Conservation (phyloP, 2,888 invertebrate species). For the Spatulosminthurus flaviceps region DNA sequence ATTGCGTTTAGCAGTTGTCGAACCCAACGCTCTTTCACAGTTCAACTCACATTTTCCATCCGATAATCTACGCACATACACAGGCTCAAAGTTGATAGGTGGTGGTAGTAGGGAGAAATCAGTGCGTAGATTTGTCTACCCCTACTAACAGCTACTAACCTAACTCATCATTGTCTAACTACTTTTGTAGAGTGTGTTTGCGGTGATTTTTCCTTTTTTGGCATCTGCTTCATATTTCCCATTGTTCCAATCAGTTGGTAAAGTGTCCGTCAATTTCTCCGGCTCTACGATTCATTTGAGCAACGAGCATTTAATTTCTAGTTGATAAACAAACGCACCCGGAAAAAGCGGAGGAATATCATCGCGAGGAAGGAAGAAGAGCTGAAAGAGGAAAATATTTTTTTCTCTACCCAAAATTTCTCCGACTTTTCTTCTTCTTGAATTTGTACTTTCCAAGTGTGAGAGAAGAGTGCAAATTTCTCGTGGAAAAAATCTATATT, state of each 20-base stretch:
- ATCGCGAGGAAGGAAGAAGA: no score
- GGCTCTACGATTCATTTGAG: constrained; percentile 15
- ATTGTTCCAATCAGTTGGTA: background rate
- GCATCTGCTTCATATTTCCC: constrained; percentile 10
- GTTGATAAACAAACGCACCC: no score
- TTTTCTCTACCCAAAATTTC: no score
- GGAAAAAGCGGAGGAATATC: no score
- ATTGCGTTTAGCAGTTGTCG: background rate
- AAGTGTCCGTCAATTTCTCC: constrained; percentile 19
- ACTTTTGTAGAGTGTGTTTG: constrained; percentile 24
- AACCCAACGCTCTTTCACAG: constrained; percentile 21
- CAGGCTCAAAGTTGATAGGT: background rate
- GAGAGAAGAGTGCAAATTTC: no score
- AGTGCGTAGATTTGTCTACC: constrained; percentile 11
- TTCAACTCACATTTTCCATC: constrained; percentile 1
- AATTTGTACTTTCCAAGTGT: no score
- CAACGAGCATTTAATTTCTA: no score
- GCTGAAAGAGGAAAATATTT: no score
- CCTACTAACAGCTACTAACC: background rate
- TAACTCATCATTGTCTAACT: constrained; percentile 21
- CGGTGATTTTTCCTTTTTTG: constrained; percentile 31
- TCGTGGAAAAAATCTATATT: no score
- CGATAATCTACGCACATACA: background rate
- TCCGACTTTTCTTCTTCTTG: no score
- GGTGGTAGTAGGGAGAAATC: constrained; percentile 10